A percentile compares a stretch with the other conserved stretches of the same genome.
Evolutionary conservation across 2,888 invertebrate species (phyloP).

Genomic region (Pandemis cinnamomeana): DNA sequence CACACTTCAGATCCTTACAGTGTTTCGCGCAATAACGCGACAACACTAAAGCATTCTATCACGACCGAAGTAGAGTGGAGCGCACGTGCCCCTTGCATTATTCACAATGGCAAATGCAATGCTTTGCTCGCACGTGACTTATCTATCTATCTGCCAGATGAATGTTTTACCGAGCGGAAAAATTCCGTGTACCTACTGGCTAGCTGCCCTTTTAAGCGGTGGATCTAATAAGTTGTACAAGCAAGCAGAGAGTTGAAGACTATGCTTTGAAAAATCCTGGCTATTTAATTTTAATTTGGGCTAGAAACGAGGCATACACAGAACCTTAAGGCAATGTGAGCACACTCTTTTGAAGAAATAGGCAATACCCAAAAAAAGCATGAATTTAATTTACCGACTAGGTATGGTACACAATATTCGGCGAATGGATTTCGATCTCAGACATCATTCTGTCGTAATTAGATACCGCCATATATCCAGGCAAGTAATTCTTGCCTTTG

Average conservation of each 20-base stretch:
- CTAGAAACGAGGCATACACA: background rate
- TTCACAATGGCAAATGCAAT: slow-evolving; percentile 79
- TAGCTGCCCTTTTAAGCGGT: slow-evolving; percentile 15
- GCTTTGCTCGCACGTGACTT: slow-evolving; percentile 69
- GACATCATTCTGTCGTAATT: too few relatives aligned
- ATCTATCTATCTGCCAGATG: slow-evolving; percentile 72
- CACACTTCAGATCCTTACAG: slow-evolving; percentile 29
- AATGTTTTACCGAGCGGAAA: slow-evolving; percentile 67
- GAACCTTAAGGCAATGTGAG: background rate
- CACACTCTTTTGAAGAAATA: too few relatives aligned
- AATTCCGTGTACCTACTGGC: slow-evolving; percentile 49
- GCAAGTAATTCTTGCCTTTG: background rate
- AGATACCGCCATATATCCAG: background rate
- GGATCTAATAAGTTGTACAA: background rate
- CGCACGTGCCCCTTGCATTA: slow-evolving; percentile 75
- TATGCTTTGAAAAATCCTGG: background rate
- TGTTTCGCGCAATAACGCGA: slow-evolving; percentile 57
- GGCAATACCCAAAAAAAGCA: too few relatives aligned
- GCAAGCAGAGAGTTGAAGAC: background rate
- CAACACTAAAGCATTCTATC: slow-evolving; percentile 69
- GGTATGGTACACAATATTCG: too few relatives aligned
- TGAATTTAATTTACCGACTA: too few relatives aligned
- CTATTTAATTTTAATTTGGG: background rate
- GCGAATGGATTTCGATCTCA: too few relatives aligned
- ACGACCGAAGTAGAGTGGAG: slow-evolving; percentile 52